These are phyloP conservation scores for Atta cephalotes DNA, from an alignment of 1,140 invertebrate genomes.

Conservation along the genomic window DNA sequence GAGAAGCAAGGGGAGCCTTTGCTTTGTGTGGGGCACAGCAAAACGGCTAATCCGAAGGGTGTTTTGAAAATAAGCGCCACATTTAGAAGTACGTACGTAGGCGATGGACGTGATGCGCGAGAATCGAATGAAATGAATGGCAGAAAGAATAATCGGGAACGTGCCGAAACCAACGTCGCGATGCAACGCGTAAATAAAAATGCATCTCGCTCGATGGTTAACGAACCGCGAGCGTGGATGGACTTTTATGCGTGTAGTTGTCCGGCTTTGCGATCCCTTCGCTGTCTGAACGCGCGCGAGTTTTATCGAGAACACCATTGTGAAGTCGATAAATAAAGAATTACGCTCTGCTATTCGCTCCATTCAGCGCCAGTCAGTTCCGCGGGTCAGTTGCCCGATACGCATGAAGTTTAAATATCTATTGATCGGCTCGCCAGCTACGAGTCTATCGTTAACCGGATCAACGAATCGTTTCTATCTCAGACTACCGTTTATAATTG, in stretches of 20 bases:
- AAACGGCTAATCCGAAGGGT: conserved; percentile 72
- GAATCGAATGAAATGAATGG: not conserved
- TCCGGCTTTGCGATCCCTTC: conserved; percentile 44
- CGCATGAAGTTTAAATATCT: conserved; percentile 57
- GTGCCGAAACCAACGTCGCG: not conserved
- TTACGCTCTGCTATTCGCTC: conserved; percentile 34
- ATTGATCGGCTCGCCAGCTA: conserved; percentile 44
- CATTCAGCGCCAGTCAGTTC: conserved; percentile 55
- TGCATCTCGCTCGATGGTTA: conserved; percentile 21
- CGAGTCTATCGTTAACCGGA: conserved; percentile 54
- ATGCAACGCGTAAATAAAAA: conserved; percentile 42
- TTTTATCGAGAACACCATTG: conserved; percentile 51
- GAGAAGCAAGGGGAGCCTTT: conserved; percentile 1
- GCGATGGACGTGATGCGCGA: not conserved
- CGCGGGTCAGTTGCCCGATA: conserved; percentile 51
- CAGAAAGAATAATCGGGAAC: conserved; percentile 33
- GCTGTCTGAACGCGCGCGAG: not conserved
- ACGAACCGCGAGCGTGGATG: not conserved
- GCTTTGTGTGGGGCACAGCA: conserved; percentile 54
- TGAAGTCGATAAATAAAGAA: conserved; percentile 61
- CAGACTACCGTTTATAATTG: conserved; percentile 25
- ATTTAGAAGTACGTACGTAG: conserved; percentile 5
- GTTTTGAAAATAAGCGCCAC: conserved; percentile 73
- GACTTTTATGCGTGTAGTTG: conserved; percentile 46
- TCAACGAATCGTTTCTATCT: conserved; percentile 21